phyloP scores from a whole-genome alignment of 2,888 invertebrate genomes.

The Mesoligia furuncula region DNA sequence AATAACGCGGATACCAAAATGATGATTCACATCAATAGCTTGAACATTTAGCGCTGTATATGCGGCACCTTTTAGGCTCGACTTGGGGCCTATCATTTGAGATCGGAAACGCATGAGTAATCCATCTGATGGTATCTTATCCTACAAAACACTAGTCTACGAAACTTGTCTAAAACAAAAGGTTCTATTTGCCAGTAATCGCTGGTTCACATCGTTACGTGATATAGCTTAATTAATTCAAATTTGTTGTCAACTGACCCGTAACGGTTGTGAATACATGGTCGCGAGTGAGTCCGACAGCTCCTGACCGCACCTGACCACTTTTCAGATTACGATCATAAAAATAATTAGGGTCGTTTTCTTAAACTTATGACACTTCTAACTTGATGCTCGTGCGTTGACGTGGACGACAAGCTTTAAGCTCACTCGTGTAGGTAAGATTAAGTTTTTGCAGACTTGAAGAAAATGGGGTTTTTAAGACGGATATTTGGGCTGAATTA shows the following conservation, averaged over 20 bases:
- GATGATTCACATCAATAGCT: constrained; percentile 58
- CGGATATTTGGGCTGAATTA: neutral
- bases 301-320: constrained; percentile 48
- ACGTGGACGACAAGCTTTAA: constrained; percentile 10
- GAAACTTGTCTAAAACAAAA: constrained; percentile 56
- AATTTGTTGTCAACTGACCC: constrained; percentile 64
- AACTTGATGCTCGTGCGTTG: constrained; percentile 32
- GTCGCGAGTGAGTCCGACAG: constrained; percentile 37
- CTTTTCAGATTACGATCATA: constrained; percentile 61
- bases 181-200: constrained; percentile 47
- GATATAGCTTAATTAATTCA: constrained; percentile 63
- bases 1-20: constrained; percentile 49
- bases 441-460: constrained; percentile 11
- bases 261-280: constrained; percentile 61
- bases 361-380: constrained; percentile 50
- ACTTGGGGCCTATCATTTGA: constrained; percentile 37
- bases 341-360: constrained; percentile 60
- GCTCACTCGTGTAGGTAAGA: constrained; percentile 16
- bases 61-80: constrained; percentile 21
- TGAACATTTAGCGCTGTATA: constrained; percentile 28
- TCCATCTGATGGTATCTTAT: constrained; percentile 43
- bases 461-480: neutral
- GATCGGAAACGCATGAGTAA: constrained; percentile 52
- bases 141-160: constrained; percentile 39
- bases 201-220: constrained; percentile 58